Evolutionary conservation across 1,140 invertebrate genomes (phyloP).

Genomic region (Cherax quadricarinatus): DNA sequence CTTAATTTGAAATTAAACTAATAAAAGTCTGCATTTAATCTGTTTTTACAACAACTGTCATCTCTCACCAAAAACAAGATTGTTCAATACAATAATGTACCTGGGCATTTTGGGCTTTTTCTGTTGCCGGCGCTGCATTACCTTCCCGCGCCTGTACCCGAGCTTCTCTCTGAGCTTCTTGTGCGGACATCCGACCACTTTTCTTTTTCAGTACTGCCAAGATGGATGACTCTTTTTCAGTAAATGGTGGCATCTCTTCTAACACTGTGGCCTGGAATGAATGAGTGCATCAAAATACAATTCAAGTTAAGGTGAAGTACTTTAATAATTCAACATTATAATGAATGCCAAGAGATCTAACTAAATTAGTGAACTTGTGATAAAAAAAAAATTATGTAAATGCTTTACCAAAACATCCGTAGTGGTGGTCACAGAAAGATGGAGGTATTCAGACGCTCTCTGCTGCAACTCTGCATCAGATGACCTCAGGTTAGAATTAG

Average conservation of each 20-base stretch:
- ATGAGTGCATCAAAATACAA: too few species aligned
- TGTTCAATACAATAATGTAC: slow-evolving; percentile 7
- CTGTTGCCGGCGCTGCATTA: slow-evolving; percentile 31
- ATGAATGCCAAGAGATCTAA: too few species aligned
- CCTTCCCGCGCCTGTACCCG: slow-evolving; percentile 61
- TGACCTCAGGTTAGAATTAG: slow-evolving; percentile 96
- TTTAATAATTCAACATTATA: too few species aligned
- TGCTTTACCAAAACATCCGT: slow-evolving; percentile 91
- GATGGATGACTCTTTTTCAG: slow-evolving; percentile 96
- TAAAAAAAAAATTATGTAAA: neutral
- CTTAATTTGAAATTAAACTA: too few species aligned
- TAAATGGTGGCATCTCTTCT: slow-evolving; percentile 99
- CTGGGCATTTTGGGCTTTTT: slow-evolving; percentile 60
- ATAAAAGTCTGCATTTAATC: too few species aligned
- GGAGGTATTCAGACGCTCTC: slow-evolving; percentile 97
- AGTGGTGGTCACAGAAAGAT: slow-evolving; percentile 96
- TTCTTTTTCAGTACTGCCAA: slow-evolving; percentile 98
- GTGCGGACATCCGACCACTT: slow-evolving; percentile 90
- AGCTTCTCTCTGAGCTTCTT: slow-evolving; percentile 72
- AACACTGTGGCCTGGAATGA: slow-evolving; percentile 90
- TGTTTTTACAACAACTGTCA: too few species aligned
- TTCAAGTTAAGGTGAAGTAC: too few species aligned
- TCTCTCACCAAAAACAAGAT: too few species aligned
- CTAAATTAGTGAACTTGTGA: neutral
- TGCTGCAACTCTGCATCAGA: slow-evolving; percentile 99